Conservation (phyloP, 2,113 vertebrate species). For the Tachysurus vachellii region DNA sequence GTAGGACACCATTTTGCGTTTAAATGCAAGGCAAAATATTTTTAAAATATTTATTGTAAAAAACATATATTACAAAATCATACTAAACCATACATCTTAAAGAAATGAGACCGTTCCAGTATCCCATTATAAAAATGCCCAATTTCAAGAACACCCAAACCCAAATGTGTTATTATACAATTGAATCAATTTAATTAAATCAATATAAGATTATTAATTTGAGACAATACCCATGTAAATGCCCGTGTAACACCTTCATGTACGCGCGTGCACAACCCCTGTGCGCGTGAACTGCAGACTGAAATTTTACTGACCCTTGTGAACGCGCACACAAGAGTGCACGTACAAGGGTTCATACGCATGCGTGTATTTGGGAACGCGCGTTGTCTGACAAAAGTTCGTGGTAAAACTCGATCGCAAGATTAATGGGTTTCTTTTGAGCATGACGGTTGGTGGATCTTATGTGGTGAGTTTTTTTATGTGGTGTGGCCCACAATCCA, state of each 20-base stretch:
- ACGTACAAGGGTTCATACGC: constrained; percentile 12
- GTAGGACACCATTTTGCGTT: not conserved
- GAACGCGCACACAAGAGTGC: constrained; percentile 17
- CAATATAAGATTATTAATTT: not conserved
- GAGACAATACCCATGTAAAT: constrained; percentile 29
- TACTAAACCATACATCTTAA: not conserved
- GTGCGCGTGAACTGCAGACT: constrained; percentile 38
- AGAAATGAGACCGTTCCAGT: not conserved
- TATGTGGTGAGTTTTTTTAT: constrained; percentile 72
- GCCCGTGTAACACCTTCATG: not conserved
- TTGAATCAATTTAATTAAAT: not conserved
- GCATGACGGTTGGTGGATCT: constrained; percentile 88
- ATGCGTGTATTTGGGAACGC: constrained; percentile 46
- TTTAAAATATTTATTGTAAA: not conserved
- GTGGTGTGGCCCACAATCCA: constrained; percentile 50
- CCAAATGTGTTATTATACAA: not conserved
- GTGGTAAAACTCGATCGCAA: constrained; percentile 83
- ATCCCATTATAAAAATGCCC: not conserved
- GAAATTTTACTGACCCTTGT: not conserved
- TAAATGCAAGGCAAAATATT: not conserved
- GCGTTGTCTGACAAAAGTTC: constrained; percentile 62
- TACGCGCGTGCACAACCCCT: constrained; percentile 28
- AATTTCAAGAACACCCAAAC: not conserved
- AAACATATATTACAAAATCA: too few species aligned
- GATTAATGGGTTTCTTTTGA: constrained; percentile 88